Evolutionary conservation across 2,888 invertebrate species (phyloP).

Genomic region (Leptinotarsa tumamoca): DNA sequence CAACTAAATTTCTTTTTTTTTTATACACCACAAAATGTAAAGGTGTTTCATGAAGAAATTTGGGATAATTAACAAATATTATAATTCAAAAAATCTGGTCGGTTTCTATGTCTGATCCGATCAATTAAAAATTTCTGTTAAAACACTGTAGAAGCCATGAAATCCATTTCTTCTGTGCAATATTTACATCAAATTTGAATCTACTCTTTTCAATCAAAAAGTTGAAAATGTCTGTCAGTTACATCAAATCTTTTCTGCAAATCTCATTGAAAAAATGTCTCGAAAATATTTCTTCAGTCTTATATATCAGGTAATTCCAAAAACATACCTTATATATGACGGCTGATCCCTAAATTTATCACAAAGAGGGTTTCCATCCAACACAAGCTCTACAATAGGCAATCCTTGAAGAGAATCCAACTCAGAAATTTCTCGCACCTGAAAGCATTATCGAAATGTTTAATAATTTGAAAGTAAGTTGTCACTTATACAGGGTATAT

Average conservation of each 20-base stretch:
- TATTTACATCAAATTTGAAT: neutral
- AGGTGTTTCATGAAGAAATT: no score
- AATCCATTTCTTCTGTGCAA: constrained; percentile 7
- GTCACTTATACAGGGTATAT: no score
- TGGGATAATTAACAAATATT: neutral
- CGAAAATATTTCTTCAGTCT: constrained; percentile 4
- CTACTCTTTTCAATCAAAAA: neutral
- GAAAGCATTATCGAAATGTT: constrained; percentile 52
- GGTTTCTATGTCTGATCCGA: neutral
- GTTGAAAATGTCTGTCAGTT: neutral
- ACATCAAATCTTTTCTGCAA: neutral
- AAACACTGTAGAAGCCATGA: neutral
- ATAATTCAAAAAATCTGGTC: neutral
- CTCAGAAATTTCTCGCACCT: constrained; percentile 76
- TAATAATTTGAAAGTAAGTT: neutral
- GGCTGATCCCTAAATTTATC: constrained; percentile 81
- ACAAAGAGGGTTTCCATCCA: constrained; percentile 86
- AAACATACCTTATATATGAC: constrained; percentile 84
- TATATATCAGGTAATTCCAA: constrained; percentile 35
- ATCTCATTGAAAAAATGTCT: constrained; percentile 39
- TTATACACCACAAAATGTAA: no score
- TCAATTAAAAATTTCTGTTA: neutral
- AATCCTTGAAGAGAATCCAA: constrained; percentile 78
- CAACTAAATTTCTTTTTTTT: no score
- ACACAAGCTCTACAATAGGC: constrained; percentile 79